Conservation (phyloP, 1,140 invertebrate species). For the Tetragnatha versicolor region DNA sequence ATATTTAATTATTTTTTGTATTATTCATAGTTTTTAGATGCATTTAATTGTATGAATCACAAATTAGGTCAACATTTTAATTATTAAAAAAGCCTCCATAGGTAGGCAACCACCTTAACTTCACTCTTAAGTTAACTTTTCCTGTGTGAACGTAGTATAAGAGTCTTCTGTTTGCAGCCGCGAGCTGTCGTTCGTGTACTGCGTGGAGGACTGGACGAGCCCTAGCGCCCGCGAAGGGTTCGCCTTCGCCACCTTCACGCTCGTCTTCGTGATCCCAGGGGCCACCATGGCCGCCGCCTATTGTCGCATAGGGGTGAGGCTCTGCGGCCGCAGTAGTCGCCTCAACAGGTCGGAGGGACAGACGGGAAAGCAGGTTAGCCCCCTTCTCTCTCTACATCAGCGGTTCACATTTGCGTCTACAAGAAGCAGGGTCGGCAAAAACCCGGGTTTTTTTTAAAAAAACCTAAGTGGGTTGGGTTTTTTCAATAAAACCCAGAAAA, state of each 20-base stretch:
- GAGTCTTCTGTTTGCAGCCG: conserved; percentile 56
- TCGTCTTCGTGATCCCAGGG: conserved; percentile 79
- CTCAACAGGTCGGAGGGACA: conserved; percentile 61
- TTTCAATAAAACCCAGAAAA: no score
- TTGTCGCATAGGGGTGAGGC: conserved; percentile 74
- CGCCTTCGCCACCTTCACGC: conserved; percentile 73
- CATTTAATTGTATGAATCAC: no score
- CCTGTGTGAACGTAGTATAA: neutral
- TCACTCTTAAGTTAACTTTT: no score
- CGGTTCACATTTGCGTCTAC: no score
- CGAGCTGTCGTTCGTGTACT: conserved; percentile 66
- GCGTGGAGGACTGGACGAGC: conserved; percentile 68
- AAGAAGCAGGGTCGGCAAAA: no score
- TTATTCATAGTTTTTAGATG: no score
- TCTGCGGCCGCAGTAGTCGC: conserved; percentile 68
- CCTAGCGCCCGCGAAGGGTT: conserved; percentile 66
- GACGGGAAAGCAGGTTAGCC: conserved; percentile 15
- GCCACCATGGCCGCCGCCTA: conserved; percentile 73
- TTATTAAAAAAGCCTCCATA: no score
- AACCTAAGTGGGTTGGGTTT: no score
- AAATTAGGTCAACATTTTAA: no score
- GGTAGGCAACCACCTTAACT: no score
- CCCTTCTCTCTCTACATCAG: neutral
- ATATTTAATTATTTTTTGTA: no score
- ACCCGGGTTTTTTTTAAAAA: no score